Percentiles rank a stretch among this genome's conserved stretches.
These are phyloP conservation scores for Monodelphis domestica DNA, from an alignment of 2,797 vertebrate genomes.

Conservation along the genomic window DNA sequence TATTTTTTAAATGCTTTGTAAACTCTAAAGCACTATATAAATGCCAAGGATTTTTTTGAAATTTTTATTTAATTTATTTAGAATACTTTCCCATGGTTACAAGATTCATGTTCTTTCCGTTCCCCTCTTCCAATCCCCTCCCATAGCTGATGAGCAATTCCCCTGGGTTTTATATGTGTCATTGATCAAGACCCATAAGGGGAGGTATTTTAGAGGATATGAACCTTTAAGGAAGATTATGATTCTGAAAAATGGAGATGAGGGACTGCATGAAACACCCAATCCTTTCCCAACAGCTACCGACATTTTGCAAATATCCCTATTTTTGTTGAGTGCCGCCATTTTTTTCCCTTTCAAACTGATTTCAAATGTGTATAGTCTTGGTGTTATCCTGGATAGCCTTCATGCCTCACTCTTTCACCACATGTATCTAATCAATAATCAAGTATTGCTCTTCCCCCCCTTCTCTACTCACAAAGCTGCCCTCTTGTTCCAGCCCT, in stretches of 20 bases:
- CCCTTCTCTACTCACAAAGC: not conserved
- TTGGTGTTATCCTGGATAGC: not conserved
- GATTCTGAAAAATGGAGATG: not conserved
- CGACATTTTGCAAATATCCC: not conserved
- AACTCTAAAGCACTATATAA: too few species aligned
- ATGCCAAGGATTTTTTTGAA: too few species aligned
- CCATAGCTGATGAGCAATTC: too few species aligned
- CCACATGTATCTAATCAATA: not conserved
- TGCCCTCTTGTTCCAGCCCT: not conserved
- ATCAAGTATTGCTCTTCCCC: not conserved
- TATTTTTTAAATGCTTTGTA: too few species aligned
- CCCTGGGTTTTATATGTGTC: too few species aligned
- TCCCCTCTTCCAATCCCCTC: too few species aligned
- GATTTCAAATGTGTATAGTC: not conserved
- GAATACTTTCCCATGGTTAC: too few species aligned
- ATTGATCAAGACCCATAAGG: too few species aligned
- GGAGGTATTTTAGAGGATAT: not conserved
- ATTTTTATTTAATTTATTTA: too few species aligned
- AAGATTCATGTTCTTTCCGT: too few species aligned
- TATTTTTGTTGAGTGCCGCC: not conserved
- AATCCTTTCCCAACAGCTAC: too few species aligned
- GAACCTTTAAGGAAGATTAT: not conserved
- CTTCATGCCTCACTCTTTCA: not conserved
- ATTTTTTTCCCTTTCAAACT: not conserved
- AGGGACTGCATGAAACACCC: not conserved